Conservation (phyloP, 2,113 vertebrate genomes). For the Apistogramma diplotaenia region DNA sequence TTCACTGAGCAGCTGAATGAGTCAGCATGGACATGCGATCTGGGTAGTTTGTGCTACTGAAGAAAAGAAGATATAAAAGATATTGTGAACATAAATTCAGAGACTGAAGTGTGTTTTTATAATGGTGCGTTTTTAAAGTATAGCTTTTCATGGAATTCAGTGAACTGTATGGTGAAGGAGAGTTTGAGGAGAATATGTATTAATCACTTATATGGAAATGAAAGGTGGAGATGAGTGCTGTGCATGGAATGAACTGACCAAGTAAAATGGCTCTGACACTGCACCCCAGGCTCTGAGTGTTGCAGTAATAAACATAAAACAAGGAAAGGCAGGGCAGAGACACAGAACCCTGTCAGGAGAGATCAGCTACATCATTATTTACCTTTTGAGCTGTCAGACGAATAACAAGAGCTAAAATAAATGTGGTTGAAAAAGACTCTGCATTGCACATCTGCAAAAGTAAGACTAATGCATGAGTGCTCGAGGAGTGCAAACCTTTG, state of each 20-base stretch:
- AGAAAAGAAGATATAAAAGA: neutral
- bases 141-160: neutral
- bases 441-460: slow-evolving; percentile 23
- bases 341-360: slow-evolving; percentile 45
- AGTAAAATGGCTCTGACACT: slow-evolving; percentile 39
- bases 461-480: slow-evolving; percentile 24
- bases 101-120: neutral
- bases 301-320: slow-evolving; percentile 70
- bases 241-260: slow-evolving; percentile 52
- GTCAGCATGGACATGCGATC: neutral
- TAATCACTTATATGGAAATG: slow-evolving; percentile 24
- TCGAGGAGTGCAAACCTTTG: neutral
- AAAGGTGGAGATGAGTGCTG: neutral
- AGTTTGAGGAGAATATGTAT: slow-evolving; percentile 14
- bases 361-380: slow-evolving; percentile 70
- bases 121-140: neutral
- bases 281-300: slow-evolving; percentile 35
- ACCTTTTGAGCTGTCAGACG: slow-evolving; percentile 48
- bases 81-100: neutral
- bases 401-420: neutral
- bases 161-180: neutral
- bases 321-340: slow-evolving; percentile 55
- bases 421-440: neutral
- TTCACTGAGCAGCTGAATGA: slow-evolving; percentile 8
- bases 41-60: neutral